Base-by-base conservation (phyloP, 1,140 invertebrate genomes). In the Wiebesia pumilae region DNA sequence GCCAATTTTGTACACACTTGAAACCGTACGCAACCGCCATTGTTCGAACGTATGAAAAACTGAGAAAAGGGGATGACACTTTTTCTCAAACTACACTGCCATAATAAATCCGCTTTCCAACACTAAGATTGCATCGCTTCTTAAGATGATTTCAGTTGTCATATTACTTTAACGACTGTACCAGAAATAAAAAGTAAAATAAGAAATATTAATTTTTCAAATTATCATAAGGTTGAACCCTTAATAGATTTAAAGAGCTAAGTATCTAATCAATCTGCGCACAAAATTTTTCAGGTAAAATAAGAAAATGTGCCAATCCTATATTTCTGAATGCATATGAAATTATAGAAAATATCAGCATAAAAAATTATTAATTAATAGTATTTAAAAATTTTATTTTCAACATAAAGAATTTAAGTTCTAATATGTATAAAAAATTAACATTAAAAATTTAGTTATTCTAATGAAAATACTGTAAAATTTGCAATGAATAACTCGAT, bases 41-140 rank as follows among this genome's bases (percentile, higher is more conserved):
- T n/a, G 7, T 24, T 10, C 38, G 38, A 75, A 40, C 3, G 9
- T 10, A 1, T 3, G 14, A 3, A 69, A 19, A 67, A 80, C 35
- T 81, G 65, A n/a, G 51, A 78, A 51, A 33, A 54, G 47, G n/a
- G 30, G 24, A 7, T 24, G 12, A 14, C 27, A 69, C 62, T 43
- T 82, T 69, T 47, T 82, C 27, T 21, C 7, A 12, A 2, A 10
- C 6, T 24, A 14, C 38, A 75, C 24, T 19, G 16, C 14, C 7
- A 1, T 67, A 81, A 7, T 38, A 81, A 43, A 67, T 81, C 51
- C 62, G 3, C 40, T 81, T 69, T 81, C 27, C 62, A 43, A 43
- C 24, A 75, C 27, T 43, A 43, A 6, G 43, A 38, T 33, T 43
- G 24, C 38, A 38, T 40, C 62, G 27, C 12, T 43, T n/a, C 16